Evolutionary conservation across 2,113 vertebrate genomes (phyloP).

Genomic region (Picathartes gymnocephalus): DNA sequence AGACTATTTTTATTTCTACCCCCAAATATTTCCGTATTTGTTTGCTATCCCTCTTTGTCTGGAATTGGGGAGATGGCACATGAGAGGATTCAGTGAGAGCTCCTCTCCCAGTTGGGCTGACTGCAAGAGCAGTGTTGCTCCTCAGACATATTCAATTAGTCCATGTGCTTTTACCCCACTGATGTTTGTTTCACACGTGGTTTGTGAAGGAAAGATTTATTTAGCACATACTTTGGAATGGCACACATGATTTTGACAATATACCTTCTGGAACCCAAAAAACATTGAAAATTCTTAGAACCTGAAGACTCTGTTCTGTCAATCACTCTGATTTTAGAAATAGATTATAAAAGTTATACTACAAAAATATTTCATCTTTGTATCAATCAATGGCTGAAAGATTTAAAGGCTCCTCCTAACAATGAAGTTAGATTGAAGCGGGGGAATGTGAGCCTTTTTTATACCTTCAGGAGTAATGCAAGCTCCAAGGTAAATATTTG

Average conservation of each 20-base stretch:
- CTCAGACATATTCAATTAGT: neutral
- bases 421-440: neutral
- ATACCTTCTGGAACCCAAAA: slow-evolving; percentile 8
- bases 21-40: slow-evolving; percentile 31
- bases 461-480: slow-evolving; percentile 45
- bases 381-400: slow-evolving; percentile 52
- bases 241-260: slow-evolving; percentile 40
- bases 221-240: slow-evolving; percentile 55
- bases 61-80: neutral
- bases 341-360: slow-evolving; percentile 58
- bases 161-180: neutral
- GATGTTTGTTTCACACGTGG: neutral
- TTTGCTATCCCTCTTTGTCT: neutral
- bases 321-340: slow-evolving; percentile 47
- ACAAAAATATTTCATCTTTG: slow-evolving; percentile 60
- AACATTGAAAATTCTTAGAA: slow-evolving; percentile 30
- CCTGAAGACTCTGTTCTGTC: slow-evolving; percentile 30
- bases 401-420: slow-evolving; percentile 24
- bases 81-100: neutral
- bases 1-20: slow-evolving; percentile 24
- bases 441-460: slow-evolving; percentile 44
- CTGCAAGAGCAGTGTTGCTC: neutral
- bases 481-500: slow-evolving; percentile 46
- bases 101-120: neutral
- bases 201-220: slow-evolving; percentile 9